Conservation (phyloP, 2,113 vertebrate species). For the Atractosteus spatula region DNA sequence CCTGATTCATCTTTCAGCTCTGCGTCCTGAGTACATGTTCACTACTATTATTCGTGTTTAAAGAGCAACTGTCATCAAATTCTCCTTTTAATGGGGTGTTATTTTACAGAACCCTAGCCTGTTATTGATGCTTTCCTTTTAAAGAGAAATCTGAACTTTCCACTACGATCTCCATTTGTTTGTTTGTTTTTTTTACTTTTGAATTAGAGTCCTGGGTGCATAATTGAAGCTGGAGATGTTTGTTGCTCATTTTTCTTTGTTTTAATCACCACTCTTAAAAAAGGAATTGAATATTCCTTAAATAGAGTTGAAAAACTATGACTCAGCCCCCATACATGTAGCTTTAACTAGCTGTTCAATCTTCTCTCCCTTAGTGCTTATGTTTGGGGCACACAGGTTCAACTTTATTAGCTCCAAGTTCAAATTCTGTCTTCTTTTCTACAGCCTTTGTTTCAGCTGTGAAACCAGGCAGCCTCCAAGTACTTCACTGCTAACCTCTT, state of each 20-base stretch:
- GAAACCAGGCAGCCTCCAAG: not conserved
- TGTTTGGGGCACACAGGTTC: constrained; percentile 24
- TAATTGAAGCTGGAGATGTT: constrained; percentile 1
- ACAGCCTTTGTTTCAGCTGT: no score
- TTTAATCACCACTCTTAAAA: constrained; percentile 16
- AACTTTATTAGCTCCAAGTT: not conserved
- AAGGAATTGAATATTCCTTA: constrained; percentile 33
- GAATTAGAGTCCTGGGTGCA: not conserved
- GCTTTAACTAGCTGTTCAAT: constrained; percentile 26
- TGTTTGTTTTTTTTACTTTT: not conserved
- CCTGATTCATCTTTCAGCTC: not conserved
- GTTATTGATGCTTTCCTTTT: not conserved
- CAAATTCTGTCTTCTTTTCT: no score
- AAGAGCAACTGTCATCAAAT: not conserved
- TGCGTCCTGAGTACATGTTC: not conserved
- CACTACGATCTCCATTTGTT: not conserved
- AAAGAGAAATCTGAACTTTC: not conserved
- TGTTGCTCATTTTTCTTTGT: constrained; percentile 16
- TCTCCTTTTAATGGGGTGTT: no score
- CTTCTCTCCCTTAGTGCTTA: constrained; percentile 33
- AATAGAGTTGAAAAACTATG: constrained; percentile 10
- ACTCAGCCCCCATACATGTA: constrained; percentile 1
- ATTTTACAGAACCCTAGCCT: not conserved
- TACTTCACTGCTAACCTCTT: not conserved
- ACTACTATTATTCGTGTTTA: not conserved